These are phyloP conservation scores for Papio anubis DNA, from an alignment of 2,113 vertebrate genomes.

Conservation along the genomic window DNA sequence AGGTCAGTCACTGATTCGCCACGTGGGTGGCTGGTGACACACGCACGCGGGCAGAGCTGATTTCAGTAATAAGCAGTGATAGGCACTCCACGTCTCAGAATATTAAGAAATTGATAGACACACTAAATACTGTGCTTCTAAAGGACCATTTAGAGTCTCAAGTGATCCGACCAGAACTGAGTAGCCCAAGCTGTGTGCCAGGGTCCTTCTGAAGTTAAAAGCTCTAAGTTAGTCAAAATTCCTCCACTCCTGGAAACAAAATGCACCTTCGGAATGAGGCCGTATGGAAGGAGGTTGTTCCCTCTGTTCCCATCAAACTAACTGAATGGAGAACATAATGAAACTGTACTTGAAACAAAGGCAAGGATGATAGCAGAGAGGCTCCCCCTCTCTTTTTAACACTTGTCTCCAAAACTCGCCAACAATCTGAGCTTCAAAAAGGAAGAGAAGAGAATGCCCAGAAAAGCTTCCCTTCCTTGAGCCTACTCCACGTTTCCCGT, in stretches of 20 bases:
- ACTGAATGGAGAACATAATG: background rate
- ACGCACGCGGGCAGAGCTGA: accelerated
- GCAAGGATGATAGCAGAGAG: accelerated
- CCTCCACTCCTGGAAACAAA: background rate
- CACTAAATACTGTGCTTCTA: accelerated
- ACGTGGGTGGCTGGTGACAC: accelerated
- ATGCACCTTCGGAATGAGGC: accelerated
- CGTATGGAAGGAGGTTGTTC: accelerated
- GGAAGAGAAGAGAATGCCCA: too few relatives aligned
- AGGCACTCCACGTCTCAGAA: accelerated
- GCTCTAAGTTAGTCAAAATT: background rate
- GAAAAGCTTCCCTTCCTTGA: accelerated
- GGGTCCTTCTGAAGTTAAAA: accelerated
- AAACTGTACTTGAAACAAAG: accelerated
- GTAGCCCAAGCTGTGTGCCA: background rate
- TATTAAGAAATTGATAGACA: accelerated
- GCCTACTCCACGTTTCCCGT: accelerated
- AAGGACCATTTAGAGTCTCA: background rate
- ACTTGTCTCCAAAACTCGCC: background rate
- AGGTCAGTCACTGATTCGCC: accelerated
- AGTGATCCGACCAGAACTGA: accelerated
- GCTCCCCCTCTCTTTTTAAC: background rate
- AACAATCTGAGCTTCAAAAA: background rate
- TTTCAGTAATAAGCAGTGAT: accelerated
- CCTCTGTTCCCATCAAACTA: accelerated